These are phyloP conservation scores for Lasiurus borealis DNA, from an alignment of 2,113 vertebrate genomes.

Conservation along the genomic window DNA sequence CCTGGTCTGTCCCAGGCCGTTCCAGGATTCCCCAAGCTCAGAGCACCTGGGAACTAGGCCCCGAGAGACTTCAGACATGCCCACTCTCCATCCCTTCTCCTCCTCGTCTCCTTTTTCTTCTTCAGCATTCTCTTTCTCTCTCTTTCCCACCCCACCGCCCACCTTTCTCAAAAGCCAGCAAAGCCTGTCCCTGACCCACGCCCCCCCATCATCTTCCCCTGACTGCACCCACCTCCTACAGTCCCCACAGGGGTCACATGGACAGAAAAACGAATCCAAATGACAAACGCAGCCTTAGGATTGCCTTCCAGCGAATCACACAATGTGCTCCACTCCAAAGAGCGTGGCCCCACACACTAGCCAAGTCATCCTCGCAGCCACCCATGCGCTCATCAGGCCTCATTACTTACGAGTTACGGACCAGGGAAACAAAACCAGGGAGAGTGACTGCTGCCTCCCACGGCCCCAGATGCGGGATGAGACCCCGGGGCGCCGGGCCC, in stretches of 20 bases:
- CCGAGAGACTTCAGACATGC: neutral
- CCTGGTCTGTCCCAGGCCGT: neutral
- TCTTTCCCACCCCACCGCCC: neutral
- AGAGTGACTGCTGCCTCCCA: neutral
- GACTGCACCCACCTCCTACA: neutral
- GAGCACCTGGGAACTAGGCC: neutral
- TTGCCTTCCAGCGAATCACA: neutral
- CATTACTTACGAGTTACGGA: slow-evolving; percentile 52
- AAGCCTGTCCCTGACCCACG: neutral
- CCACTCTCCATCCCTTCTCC: neutral
- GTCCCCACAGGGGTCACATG: neutral
- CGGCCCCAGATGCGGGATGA: neutral
- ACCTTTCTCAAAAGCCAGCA: neutral
- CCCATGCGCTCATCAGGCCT: slow-evolving; percentile 50
- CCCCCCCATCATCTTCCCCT: neutral
- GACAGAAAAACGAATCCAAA: slow-evolving; percentile 36
- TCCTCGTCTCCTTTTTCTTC: neutral
- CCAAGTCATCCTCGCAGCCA: slow-evolving; percentile 46
- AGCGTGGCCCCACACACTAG: slow-evolving; percentile 8
- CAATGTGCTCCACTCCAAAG: slow-evolving; percentile 44
- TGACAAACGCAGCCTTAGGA: neutral
- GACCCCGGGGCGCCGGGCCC: neutral
- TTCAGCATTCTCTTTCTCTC: neutral
- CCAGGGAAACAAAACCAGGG: slow-evolving; percentile 50
- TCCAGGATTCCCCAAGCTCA: neutral